Conservation (phyloP, 1,140 invertebrate genomes). For the Zaprionus gabonicus region DNA sequence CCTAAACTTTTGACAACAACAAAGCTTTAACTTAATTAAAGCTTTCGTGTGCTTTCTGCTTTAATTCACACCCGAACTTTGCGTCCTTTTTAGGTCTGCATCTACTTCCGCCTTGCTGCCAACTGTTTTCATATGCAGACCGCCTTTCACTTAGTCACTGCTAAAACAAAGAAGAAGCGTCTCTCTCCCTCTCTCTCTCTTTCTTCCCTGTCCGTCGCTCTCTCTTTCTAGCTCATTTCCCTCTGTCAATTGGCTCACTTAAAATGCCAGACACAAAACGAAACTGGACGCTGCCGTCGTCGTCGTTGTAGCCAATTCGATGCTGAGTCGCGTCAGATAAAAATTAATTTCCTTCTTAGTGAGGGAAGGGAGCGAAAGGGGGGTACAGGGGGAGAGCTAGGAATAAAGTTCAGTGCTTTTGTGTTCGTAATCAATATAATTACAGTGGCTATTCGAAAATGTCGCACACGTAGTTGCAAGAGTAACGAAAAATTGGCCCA, state of each 20-base stretch:
- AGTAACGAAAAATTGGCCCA: slow-evolving; percentile 51
- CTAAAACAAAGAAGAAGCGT: slow-evolving; percentile 5
- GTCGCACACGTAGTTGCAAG: slow-evolving; percentile 69
- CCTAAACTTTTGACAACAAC: neutral
- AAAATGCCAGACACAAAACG: slow-evolving; percentile 65
- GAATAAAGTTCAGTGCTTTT: neutral
- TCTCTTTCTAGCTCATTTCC: slow-evolving; percentile 2
- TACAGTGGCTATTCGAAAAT: slow-evolving; percentile 76
- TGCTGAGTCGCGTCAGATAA: slow-evolving; percentile 21
- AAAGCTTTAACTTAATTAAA: neutral
- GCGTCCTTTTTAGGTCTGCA: neutral
- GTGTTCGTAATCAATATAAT: slow-evolving; percentile 76
- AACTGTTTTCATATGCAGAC: slow-evolving; percentile 16
- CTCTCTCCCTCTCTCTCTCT: neutral
- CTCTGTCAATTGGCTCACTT: slow-evolving; percentile 43
- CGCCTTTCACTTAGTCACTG: slow-evolving; percentile 16
- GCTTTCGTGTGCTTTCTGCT: neutral
- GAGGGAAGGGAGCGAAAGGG: neutral
- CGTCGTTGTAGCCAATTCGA: neutral
- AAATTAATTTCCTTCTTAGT: slow-evolving; percentile 68
- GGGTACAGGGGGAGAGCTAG: neutral
- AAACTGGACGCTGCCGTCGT: slow-evolving; percentile 7
- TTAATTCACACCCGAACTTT: neutral
- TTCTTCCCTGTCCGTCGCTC: neutral
- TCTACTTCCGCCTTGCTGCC: slow-evolving; percentile 1